Evolutionary conservation across 2,113 vertebrate species (phyloP), one percentile per base, ranked within the genome.

Genomic region (Asarcornis scutulata): DNA sequence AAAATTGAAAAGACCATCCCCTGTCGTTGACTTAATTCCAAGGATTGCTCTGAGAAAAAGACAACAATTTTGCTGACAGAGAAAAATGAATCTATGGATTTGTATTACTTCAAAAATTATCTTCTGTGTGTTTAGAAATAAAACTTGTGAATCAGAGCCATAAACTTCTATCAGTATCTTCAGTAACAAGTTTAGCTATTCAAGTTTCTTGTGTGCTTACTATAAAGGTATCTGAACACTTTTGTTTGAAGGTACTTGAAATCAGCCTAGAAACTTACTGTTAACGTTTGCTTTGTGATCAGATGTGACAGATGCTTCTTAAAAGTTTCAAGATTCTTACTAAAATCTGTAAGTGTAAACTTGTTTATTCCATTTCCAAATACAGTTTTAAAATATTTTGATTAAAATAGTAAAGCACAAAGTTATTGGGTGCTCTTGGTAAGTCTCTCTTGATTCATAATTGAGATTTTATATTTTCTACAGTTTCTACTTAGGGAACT

Each of bases 401-500:
- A 44, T 58, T 53, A 72, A 34, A 75, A 36, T 26, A 89, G 3
- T 13, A 59, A 67, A 58, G 79, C n/a, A 62, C 11, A 22, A 14
- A 48, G 52, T 27, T 72, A 34, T 31, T 88, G 26, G 6, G 10
- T 60, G 14, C 13, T 62, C 17, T 69, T 62, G 18, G 1, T 62
- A 71, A 82, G 4, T 46, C 55, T 66, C 34, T 7, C 34, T 91
- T 82, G 23, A 88, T n/a, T 64, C 62, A 8, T 84, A 91, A 62
- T 48, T 31, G 40, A 81, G 29, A 71, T 74, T 74, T 81, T 66
- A 32, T 23, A 9, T 79, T 93, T 82, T 75, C 50, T 78, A 13
- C 9, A 32, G 36, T 63, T 90, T 73, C 73, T 66, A 23, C 63
- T 92, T 85, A 81, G 17, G 64, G 83, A 90, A 42, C 16, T 72